These are phyloP conservation scores for Perca flavescens DNA, from an alignment of 2,113 vertebrate species.

Conservation along the genomic window DNA sequence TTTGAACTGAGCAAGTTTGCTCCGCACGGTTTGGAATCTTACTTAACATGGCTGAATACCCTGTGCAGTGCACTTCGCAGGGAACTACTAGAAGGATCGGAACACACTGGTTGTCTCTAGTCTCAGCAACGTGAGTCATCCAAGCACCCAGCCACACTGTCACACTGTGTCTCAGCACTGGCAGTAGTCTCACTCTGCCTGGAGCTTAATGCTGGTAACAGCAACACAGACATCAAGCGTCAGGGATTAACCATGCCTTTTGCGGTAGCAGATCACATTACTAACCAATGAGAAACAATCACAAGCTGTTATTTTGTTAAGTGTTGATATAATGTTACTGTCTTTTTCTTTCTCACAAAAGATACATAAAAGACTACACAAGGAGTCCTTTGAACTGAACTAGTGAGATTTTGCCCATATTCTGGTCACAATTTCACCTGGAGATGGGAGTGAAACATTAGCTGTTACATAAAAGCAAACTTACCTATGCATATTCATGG, in stretches of 20 bases:
- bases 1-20: no score
- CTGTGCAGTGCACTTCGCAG: no score
- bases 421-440: constrained; percentile 46
- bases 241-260: constrained; percentile 17
- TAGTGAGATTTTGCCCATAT: constrained; percentile 20
- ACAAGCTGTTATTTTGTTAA: constrained; percentile 11
- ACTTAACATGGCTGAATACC: no score
- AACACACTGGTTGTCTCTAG: constrained; percentile 17
- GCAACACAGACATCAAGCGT: constrained; percentile 15
- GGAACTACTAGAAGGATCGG: no score
- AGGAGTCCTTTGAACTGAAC: background rate
- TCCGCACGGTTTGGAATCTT: no score
- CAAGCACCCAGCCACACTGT: constrained; percentile 28
- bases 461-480: constrained; percentile 46
- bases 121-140: constrained; percentile 48
- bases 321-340: constrained; percentile 15
- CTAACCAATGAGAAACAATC: constrained; percentile 19
- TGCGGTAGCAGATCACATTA: constrained; percentile 13
- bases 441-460: constrained; percentile 20
- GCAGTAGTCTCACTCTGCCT: constrained; percentile 36
- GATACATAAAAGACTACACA: background rate
- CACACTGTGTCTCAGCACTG: constrained; percentile 15
- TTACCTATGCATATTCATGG: constrained; percentile 50
- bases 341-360: background rate
- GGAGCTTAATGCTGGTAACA: constrained; percentile 27